Evolutionary conservation across 2,113 vertebrate genomes (phyloP).

Genomic region (Sclerurus mexicanus): DNA sequence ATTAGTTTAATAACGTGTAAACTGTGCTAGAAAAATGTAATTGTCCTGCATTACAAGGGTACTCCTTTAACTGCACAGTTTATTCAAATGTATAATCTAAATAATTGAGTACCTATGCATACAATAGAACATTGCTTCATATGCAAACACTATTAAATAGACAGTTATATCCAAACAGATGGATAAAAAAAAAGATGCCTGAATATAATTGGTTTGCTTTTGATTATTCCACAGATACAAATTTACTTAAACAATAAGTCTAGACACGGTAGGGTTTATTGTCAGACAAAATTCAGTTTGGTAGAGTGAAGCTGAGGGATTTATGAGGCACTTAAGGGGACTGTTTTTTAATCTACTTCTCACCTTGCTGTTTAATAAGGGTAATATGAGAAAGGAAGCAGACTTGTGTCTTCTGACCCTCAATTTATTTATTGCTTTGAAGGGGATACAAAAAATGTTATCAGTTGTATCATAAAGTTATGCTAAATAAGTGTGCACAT

Average conservation of each 20-base stretch:
- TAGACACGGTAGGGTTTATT: constrained; percentile 63
- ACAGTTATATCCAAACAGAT: constrained; percentile 79
- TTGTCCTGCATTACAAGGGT: constrained; percentile 80
- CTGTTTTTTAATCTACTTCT: constrained; percentile 44
- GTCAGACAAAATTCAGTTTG: constrained; percentile 60
- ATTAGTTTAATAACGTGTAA: constrained; percentile 82
- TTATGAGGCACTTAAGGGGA: constrained; percentile 16
- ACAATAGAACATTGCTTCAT: constrained; percentile 73
- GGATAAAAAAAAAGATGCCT: constrained; percentile 77
- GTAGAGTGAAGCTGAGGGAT: constrained; percentile 20
- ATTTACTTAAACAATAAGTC: constrained; percentile 77
- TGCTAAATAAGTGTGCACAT: not conserved
- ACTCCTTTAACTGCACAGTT: constrained; percentile 72
- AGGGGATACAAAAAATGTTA: not conserved
- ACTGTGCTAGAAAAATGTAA: constrained; percentile 79
- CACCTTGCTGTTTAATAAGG: constrained; percentile 25
- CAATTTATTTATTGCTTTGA: not conserved
- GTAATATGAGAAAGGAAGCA: not conserved
- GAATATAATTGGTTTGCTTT: constrained; percentile 80
- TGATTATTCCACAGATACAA: constrained; percentile 78
- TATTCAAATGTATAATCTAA: constrained; percentile 83
- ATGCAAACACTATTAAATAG: constrained; percentile 80
- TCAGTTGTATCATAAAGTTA: not conserved
- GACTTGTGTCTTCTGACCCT: not conserved
- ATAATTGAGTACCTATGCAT: constrained; percentile 81